Conservation (phyloP, 2,888 invertebrate species). For the Flexamia atlantica region DNA sequence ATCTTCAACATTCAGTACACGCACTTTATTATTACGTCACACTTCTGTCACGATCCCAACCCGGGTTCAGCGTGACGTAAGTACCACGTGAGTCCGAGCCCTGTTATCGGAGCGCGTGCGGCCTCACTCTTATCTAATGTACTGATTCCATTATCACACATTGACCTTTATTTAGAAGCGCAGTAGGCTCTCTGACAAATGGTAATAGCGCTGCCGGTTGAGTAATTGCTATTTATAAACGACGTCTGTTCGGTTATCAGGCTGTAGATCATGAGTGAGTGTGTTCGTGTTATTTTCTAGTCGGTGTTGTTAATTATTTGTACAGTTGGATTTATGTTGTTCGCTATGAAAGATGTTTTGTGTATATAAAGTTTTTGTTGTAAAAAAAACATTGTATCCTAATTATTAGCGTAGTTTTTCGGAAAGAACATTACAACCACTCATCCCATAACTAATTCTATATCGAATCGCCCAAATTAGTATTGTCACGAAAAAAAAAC, state of each 20-base stretch:
- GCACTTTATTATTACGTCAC: neutral
- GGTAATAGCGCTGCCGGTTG: neutral
- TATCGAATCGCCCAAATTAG: neutral
- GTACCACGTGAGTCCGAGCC: neutral
- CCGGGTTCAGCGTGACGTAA: neutral
- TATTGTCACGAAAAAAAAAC: neutral
- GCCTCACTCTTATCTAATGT: conserved; percentile 15
- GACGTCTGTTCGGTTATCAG: neutral
- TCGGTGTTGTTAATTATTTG: too few species aligned
- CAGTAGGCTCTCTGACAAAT: neutral
- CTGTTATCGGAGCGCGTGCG: conserved; percentile 11
- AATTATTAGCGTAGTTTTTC: too few species aligned
- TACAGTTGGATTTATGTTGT: too few species aligned
- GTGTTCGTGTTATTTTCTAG: too few species aligned
- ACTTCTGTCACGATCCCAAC: too few species aligned
- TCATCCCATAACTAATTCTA: too few species aligned
- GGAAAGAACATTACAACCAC: too few species aligned
- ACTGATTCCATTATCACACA: conserved; percentile 18
- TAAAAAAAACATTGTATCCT: too few species aligned
- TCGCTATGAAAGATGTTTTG: too few species aligned
- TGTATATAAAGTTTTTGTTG: too few species aligned
- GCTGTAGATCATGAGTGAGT: neutral
- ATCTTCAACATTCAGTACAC: too few species aligned
- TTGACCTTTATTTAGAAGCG: conserved; percentile 16
- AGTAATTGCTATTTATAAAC: conserved; percentile 11